These are phyloP conservation scores for Eilema caniola DNA, from an alignment of 2,888 invertebrate species.

Conservation along the genomic window DNA sequence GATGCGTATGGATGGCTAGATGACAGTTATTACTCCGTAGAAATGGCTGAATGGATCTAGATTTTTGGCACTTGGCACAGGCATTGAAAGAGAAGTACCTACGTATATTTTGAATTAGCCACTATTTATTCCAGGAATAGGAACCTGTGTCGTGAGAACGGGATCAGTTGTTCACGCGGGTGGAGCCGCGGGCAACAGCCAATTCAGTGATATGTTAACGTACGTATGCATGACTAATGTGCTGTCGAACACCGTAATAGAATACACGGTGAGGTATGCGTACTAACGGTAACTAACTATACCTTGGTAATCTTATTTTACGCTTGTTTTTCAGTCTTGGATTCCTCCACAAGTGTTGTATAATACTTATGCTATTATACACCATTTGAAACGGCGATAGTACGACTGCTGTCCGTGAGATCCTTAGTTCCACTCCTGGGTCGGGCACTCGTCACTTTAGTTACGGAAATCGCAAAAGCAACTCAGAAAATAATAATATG, in stretches of 20 bases:
- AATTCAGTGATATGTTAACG: neutral
- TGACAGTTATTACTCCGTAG: neutral
- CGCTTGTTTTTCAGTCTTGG: slow-evolving; percentile 8
- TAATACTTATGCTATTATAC: neutral
- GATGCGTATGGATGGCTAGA: neutral
- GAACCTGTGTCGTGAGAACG: neutral
- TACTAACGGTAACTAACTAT: slow-evolving; percentile 17
- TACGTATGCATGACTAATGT: slow-evolving; percentile 7
- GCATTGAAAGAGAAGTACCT: too few relatives aligned
- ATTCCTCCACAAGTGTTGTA: slow-evolving; percentile 4
- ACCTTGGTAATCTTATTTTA: slow-evolving; percentile 11
- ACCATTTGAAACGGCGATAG: neutral
- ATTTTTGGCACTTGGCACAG: too few relatives aligned
- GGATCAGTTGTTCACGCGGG: neutral
- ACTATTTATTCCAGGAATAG: neutral
- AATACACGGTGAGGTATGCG: slow-evolving; percentile 12
- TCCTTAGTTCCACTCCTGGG: neutral
- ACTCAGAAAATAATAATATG: too few relatives aligned
- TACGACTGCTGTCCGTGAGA: neutral
- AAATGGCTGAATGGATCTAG: too few relatives aligned
- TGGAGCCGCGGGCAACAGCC: neutral
- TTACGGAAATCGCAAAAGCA: neutral
- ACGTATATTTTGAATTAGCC: too few relatives aligned
- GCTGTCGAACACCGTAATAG: slow-evolving; percentile 5
- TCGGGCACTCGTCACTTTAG: neutral